Evolutionary conservation across 1,140 invertebrate species (phyloP).

Genomic region (Panagrolaimus sp.): DNA sequence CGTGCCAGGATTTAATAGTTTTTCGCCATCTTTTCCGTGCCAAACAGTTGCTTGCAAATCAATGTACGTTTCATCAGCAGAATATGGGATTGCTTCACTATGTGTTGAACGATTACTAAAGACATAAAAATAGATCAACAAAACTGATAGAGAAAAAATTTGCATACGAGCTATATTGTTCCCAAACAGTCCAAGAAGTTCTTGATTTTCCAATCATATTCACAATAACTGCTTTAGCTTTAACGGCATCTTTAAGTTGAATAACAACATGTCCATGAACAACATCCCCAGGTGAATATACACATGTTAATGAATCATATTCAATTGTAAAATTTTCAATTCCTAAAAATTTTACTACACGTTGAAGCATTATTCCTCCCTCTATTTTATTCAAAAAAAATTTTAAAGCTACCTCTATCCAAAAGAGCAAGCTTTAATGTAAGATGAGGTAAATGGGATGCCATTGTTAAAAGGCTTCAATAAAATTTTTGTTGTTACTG

Average conservation of each 20-base stretch:
- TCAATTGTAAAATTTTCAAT: constrained; percentile 8
- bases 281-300: neutral
- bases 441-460: constrained; percentile 8
- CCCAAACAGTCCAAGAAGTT: constrained; percentile 10
- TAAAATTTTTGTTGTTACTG: no score
- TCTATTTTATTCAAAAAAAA: neutral
- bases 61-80: neutral
- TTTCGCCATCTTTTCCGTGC: constrained; percentile 11
- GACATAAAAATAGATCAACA: neutral
- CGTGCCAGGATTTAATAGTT: neutral
- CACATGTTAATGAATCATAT: neutral
- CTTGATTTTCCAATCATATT: constrained; percentile 1
- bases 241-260: constrained; percentile 8
- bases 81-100: constrained; percentile 10
- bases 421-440: constrained; percentile 12
- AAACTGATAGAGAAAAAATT: neutral
- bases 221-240: constrained; percentile 5
- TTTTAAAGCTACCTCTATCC: constrained; percentile 3
- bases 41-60: constrained; percentile 7
- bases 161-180: constrained; percentile 11
- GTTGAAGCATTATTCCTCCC: constrained; percentile 9
- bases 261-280: constrained; percentile 4
- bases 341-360: constrained; percentile 3
- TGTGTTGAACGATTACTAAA: constrained; percentile 1
- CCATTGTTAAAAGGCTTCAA: neutral